Evolutionary conservation across 1,140 invertebrate genomes (phyloP), one percentile per base, ranked within the genome.

Genomic region (Nebria ingens): DNA sequence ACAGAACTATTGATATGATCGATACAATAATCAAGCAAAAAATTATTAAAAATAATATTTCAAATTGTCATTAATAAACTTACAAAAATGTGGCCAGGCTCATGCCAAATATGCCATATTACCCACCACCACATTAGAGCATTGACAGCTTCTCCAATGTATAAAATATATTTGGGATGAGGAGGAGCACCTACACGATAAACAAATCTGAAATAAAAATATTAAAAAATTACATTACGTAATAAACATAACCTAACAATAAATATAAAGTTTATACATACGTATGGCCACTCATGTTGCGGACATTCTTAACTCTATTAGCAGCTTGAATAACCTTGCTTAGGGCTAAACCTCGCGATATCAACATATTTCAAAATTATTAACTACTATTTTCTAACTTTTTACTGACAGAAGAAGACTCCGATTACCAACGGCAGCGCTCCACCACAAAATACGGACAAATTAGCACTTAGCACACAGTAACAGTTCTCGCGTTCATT

Each of bases 101-200:
- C 84, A 57, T 85, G 81, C 65, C 77, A 86, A n/a, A 83, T 60
- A 65, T 89, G 84, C 77, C 83, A 89, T 1, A 90, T 68, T 50
- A 91, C 73, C 88, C 88, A 92, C 81, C 83, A 91, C 85, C 86
- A 89, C 70, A 81, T 79, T n/a, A 84, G 38, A 12, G 78, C 86
- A 52, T 78, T 79, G 1, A 78, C 58, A 13, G 67, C 34, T 60
- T 86, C 75, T 38, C 84, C 77, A 51, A 65, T 29, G 52, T 68
- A 62, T 45, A 64, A 56, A 3, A 73, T 62, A 15, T 63, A 70
- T 60, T 75, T 80, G 1, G 73, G 71, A 22, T 75, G 71, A 51
- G 66, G 57, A 4, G 74, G 74, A 34, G 76, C 75, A 2, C 73
- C 72, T 21, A 67, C 67, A 25, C 80, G 70, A 63, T 83, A 83